Evolutionary conservation across 2,888 invertebrate species (phyloP).

Genomic region (Mythimna albipuncta): DNA sequence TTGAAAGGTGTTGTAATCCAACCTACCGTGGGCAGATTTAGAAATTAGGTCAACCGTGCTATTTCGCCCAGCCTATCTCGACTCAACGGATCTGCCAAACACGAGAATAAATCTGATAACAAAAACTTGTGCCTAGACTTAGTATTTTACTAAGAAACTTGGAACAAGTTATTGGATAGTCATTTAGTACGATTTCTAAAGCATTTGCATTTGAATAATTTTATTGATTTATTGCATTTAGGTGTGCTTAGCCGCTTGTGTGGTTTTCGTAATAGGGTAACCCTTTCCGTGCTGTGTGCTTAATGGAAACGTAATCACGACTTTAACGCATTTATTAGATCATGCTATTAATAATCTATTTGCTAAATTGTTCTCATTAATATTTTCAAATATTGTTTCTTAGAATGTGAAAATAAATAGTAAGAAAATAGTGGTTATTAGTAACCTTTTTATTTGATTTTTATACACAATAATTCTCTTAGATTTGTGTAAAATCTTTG

Average conservation of each 20-base stretch:
- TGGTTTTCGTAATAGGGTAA: constrained; percentile 17
- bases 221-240: constrained; percentile 45
- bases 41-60: constrained; percentile 74
- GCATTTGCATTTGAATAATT: constrained; percentile 53
- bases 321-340: constrained; percentile 3
- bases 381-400: not conserved
- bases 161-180: constrained; percentile 43
- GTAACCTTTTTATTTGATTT: no score
- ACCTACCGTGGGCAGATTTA: constrained; percentile 64
- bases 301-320: constrained; percentile 22
- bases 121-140: constrained; percentile 40
- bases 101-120: constrained; percentile 63
- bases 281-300: constrained; percentile 15
- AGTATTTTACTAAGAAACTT: constrained; percentile 46
- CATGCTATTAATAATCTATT: not conserved
- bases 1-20: constrained; percentile 70
- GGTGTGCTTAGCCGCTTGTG: constrained; percentile 25
- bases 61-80: constrained; percentile 49
- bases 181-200: constrained; percentile 42
- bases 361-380: not conserved
- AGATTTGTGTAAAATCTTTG: no score
- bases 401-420: not conserved
- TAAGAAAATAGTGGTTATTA: no score
- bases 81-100: constrained; percentile 54
- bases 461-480: no score